These are phyloP conservation scores for Rallus crepitans DNA, from an alignment of 2,797 vertebrate species.

Conservation along the genomic window DNA sequence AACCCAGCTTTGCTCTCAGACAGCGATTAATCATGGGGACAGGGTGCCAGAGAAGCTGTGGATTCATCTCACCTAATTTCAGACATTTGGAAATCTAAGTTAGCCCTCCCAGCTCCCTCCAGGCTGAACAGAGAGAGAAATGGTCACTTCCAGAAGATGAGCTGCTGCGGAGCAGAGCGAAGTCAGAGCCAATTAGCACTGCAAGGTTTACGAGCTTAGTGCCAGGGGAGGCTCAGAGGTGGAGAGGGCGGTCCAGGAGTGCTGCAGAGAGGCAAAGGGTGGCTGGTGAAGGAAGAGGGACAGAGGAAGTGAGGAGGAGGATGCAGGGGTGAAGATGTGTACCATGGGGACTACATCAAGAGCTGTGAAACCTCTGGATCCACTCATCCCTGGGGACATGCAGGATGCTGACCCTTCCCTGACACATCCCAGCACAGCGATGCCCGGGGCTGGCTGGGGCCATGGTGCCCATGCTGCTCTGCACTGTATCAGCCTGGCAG, in stretches of 20 bases:
- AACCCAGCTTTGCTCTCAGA: not conserved
- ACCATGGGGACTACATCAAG: accelerated
- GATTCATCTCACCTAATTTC: not conserved
- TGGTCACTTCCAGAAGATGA: not conserved
- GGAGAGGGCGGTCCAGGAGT: not conserved
- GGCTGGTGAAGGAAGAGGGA: not conserved
- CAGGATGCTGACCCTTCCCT: not conserved
- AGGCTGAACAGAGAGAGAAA: not conserved
- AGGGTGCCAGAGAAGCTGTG: not conserved
- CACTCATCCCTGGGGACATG: not conserved
- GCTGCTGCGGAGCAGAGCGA: not conserved
- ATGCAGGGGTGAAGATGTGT: not conserved
- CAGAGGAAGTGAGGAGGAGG: not conserved
- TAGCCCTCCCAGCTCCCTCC: not conserved
- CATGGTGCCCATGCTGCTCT: not conserved
- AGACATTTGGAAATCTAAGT: not conserved
- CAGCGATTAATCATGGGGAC: not conserved
- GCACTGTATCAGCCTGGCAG: slow-evolving; percentile 10
- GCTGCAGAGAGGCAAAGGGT: not conserved
- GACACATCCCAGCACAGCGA: accelerated
- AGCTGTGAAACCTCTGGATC: not conserved
- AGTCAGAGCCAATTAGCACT: not conserved
- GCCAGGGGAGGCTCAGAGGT: not conserved
- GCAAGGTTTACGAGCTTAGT: not conserved
- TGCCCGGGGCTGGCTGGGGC: not conserved